Conservation (phyloP, 1,140 invertebrate genomes). For the Plodia interpunctella region DNA sequence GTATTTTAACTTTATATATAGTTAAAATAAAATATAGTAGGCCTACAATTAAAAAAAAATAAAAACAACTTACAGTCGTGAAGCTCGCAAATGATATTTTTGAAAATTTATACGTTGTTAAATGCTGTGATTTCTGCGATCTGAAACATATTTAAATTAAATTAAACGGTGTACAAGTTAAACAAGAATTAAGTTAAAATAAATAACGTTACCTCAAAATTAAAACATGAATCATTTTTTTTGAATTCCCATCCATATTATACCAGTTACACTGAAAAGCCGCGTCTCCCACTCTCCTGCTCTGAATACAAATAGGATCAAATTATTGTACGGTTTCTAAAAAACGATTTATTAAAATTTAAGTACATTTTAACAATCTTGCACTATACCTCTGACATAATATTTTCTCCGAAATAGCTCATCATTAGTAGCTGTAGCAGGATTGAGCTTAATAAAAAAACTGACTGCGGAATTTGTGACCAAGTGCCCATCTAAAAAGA, state of each 20-base stretch:
- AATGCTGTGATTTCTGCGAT: slow-evolving; percentile 5
- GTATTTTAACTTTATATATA: too few species aligned
- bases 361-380: not conserved
- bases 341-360: not conserved
- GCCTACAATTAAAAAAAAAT: too few species aligned
- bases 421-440: slow-evolving; percentile 62
- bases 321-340: not conserved
- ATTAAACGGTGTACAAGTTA: not conserved
- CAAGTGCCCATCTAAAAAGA: slow-evolving; percentile 41
- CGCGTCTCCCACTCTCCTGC: slow-evolving; percentile 41
- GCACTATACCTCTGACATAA: slow-evolving; percentile 47
- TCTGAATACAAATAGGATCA: slow-evolving; percentile 32
- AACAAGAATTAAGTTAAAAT: not conserved
- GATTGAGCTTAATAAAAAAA: slow-evolving; percentile 51
- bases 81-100: slow-evolving; percentile 1
- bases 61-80: not conserved
- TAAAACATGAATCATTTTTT: not conserved
- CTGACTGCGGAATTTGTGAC: slow-evolving; percentile 40
- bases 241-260: slow-evolving; percentile 37
- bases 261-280: slow-evolving; percentile 54
- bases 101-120: not conserved
- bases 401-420: slow-evolving; percentile 58
- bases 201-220: not conserved
- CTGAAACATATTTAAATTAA: not conserved
- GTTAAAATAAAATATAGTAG: not conserved